Conservation (phyloP, 35 echinoderm and acorn worm species). For the Ophioderma brevispina region DNA sequence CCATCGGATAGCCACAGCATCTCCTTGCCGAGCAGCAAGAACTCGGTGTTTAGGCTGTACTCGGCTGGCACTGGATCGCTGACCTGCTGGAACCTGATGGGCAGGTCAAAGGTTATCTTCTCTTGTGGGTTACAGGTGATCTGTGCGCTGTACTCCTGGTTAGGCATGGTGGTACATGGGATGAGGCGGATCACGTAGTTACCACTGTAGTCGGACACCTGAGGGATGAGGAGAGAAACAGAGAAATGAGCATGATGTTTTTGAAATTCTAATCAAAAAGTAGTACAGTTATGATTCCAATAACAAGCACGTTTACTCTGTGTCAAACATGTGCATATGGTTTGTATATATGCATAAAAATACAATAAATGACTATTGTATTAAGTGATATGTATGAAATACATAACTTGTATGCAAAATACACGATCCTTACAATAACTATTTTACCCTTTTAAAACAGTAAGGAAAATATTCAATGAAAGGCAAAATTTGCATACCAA, state of each 20-base stretch:
- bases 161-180: conserved; percentile 82
- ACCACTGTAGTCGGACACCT: conserved; percentile 99
- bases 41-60: conserved; percentile 94
- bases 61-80: conserved; percentile 98
- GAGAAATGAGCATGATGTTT: too few species aligned
- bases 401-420: too few species aligned
- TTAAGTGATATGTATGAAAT: too few species aligned
- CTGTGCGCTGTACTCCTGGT: conserved; percentile 72
- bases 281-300: too few species aligned
- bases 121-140: conserved; percentile 89
- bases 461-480: too few species aligned
- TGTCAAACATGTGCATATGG: too few species aligned
- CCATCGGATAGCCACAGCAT: conserved; percentile 91
- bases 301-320: too few species aligned
- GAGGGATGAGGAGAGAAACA: background rate
- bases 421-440: too few species aligned
- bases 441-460: too few species aligned
- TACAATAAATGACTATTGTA: too few species aligned
- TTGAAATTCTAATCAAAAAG: too few species aligned
- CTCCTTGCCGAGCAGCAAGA: conserved; percentile 89
- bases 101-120: conserved; percentile 85
- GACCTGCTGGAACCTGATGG: conserved; percentile 98
- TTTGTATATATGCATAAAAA: background rate
- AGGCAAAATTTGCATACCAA: too few species aligned
- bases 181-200: conserved; percentile 89